A percentile compares a stretch with the other conserved stretches of the same genome.
Evolutionary conservation across 2,888 invertebrate genomes (phyloP).

Genomic region (Ectobius pallidus): DNA sequence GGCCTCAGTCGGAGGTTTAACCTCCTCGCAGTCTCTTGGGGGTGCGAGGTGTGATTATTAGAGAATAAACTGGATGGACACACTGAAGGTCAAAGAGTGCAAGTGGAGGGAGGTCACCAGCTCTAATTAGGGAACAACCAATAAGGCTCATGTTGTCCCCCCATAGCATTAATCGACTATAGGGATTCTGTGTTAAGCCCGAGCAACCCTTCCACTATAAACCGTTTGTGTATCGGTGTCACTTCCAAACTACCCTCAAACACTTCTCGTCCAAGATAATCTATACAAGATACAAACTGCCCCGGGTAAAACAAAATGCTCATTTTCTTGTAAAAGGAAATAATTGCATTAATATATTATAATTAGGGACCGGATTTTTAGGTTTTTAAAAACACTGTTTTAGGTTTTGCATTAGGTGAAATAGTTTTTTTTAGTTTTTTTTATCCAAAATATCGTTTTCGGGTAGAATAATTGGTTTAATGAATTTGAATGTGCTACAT

Average conservation of each 20-base stretch:
- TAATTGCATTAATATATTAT: too few relatives aligned
- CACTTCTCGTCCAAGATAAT: not conserved
- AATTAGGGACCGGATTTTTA: too few relatives aligned
- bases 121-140: constrained; percentile 6
- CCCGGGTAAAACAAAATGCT: too few relatives aligned
- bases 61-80: constrained; percentile 22
- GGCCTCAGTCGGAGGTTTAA: constrained; percentile 5
- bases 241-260: not conserved
- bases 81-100: constrained; percentile 19
- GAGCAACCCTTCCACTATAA: not conserved
- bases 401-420: too few relatives aligned
- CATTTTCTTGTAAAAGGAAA: too few relatives aligned
- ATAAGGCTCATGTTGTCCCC: constrained; percentile 7
- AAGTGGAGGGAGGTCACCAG: constrained; percentile 6
- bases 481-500: too few relatives aligned
- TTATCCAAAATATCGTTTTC: too few relatives aligned
- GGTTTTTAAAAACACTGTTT: too few relatives aligned
- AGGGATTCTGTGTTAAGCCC: constrained; percentile 12
- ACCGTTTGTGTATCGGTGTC: not conserved
- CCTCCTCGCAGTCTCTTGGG: constrained; percentile 5
- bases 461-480: too few relatives aligned
- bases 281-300: too few relatives aligned
- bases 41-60: constrained; percentile 25
- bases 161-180: not conserved
- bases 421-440: too few relatives aligned